phyloP scores from a whole-genome alignment of 2,113 vertebrate genomes.

The Colistium nudipinnis region DNA sequence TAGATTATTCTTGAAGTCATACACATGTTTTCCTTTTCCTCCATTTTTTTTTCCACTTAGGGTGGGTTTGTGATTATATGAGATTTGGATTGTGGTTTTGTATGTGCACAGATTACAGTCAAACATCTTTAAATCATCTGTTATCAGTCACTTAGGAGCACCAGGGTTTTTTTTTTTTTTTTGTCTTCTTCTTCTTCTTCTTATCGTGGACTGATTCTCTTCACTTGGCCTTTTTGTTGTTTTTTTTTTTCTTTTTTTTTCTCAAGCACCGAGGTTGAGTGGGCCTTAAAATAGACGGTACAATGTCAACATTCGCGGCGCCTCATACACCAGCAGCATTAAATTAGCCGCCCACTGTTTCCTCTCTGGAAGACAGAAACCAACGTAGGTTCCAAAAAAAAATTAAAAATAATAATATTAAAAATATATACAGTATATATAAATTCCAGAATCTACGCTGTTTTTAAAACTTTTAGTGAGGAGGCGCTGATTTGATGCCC shows the following conservation, averaged over 20 bases:
- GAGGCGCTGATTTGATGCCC: too few species aligned
- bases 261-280: slow-evolving; percentile 31
- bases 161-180: not conserved
- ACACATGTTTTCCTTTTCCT: too few species aligned
- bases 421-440: too few species aligned
- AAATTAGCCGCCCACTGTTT: slow-evolving; percentile 55
- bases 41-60: too few species aligned
- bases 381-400: not conserved
- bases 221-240: not conserved
- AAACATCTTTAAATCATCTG: not conserved
- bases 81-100: not conserved
- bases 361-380: slow-evolving; percentile 11
- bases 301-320: slow-evolving; percentile 63
- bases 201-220: not conserved
- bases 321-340: slow-evolving; percentile 54
- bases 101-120: not conserved
- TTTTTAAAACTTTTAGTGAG: too few species aligned
- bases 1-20: too few species aligned
- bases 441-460: not conserved
- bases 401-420: too few species aligned
- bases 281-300: slow-evolving; percentile 58
- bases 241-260: too few species aligned
- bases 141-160: not conserved
- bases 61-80: too few species aligned
- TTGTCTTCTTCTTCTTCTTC: too few species aligned